phyloP scores from a whole-genome alignment of 2,797 vertebrate species.

The Antennarius maculatus region DNA sequence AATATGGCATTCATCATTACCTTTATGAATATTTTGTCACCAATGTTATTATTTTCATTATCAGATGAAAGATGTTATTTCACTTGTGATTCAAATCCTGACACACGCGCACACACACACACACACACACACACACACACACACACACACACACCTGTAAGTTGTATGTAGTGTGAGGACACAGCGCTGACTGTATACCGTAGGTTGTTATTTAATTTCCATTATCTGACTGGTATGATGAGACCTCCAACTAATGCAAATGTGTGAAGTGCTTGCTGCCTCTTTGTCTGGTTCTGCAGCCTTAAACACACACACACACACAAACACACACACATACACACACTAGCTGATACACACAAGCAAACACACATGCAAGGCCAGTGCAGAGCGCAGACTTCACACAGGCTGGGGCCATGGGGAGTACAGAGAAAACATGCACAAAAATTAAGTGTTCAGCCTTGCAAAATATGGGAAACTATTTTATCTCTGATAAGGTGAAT shows the following conservation, averaged over 20 bases:
- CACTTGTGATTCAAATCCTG: constrained; percentile 53
- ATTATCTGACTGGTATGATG: constrained; percentile 56
- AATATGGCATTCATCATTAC: constrained; percentile 79
- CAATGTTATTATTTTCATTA: constrained; percentile 83
- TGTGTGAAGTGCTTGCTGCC: constrained; percentile 31
- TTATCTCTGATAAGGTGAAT: constrained; percentile 19
- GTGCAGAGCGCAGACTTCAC: constrained; percentile 15
- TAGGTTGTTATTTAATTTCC: constrained; percentile 72
- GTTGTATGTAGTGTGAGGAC: constrained; percentile 49
- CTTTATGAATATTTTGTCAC: constrained; percentile 79
- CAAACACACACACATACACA: constrained; percentile 33
- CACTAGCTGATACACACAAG: constrained; percentile 1
- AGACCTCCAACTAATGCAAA: constrained; percentile 71
- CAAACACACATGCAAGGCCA: constrained; percentile 42
- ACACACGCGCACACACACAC: constrained; percentile 18
- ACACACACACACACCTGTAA: constrained; percentile 53
- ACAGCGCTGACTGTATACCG: constrained; percentile 33
- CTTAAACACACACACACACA: constrained; percentile 37
- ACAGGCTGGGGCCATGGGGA: constrained; percentile 50
- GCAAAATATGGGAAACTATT: constrained; percentile 42
- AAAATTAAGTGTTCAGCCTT: constrained; percentile 40
- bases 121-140: constrained; percentile 21
- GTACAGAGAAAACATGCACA: constrained; percentile 46
- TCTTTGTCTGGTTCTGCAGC: constrained; percentile 55
- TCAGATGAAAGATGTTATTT: constrained; percentile 74